Conservation (phyloP, 37 sponge, comb jelly and placozoan species). For the Aphrocallistes beatrix region DNA sequence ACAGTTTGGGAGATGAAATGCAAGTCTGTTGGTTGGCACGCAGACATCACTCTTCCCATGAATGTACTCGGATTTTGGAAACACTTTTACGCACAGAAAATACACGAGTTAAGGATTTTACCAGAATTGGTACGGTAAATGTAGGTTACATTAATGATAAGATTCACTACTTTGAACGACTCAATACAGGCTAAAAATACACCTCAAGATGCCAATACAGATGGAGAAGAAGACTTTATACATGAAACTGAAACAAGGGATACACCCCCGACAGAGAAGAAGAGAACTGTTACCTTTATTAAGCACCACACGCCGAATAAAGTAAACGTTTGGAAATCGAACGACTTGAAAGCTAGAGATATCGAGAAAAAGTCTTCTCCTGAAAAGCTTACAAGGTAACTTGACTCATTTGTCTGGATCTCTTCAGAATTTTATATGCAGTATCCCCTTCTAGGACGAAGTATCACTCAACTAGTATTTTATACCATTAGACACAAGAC, state of each 20-base stretch:
- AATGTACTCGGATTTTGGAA: slow-evolving; percentile 13
- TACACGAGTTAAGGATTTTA: neutral
- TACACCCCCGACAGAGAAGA: neutral
- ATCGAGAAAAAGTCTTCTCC: neutral
- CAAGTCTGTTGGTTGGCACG: slow-evolving; percentile 32
- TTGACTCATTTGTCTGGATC: too few species aligned
- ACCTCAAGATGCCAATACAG: too few species aligned
- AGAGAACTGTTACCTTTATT: neutral
- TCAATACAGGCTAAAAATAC: too few species aligned
- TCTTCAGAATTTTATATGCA: too few species aligned
- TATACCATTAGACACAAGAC: too few species aligned
- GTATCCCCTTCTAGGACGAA: too few species aligned
- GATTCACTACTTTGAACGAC: neutral
- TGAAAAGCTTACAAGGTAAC: neutral
- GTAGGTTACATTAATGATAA: neutral
- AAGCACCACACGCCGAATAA: neutral
- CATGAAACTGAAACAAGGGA: neutral
- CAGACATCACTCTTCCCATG: slow-evolving; percentile 10
- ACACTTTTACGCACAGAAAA: slow-evolving; percentile 9
- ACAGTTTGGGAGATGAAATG: slow-evolving; percentile 37
- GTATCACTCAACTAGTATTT: too few species aligned
- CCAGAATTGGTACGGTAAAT: neutral
- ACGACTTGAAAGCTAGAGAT: neutral
- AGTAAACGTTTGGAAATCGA: slow-evolving; percentile 3
- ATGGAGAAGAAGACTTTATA: neutral